Conservation (phyloP, 2,797 vertebrate genomes). For the Muscicapa comitata region DNA sequence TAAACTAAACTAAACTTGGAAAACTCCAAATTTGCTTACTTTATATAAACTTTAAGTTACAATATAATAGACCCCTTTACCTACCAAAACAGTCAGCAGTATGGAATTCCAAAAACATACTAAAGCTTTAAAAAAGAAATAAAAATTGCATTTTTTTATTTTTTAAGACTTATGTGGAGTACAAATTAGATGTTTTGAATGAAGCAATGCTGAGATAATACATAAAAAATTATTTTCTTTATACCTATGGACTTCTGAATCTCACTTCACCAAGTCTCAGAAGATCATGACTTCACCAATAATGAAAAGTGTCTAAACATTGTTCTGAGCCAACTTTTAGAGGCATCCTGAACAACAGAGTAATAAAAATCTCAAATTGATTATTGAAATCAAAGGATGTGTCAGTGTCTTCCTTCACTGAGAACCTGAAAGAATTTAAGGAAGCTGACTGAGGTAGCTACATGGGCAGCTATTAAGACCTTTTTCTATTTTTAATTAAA, state of each 20-base stretch:
- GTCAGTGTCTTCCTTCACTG: neutral
- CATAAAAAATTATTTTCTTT: neutral
- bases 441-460: neutral
- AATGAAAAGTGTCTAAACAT: neutral
- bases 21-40: neutral
- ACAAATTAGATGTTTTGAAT: neutral
- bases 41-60: neutral
- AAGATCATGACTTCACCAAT: neutral
- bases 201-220: neutral
- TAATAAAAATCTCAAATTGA: neutral
- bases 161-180: neutral
- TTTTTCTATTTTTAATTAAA: neutral
- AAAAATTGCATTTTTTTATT: neutral
- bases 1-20: neutral
- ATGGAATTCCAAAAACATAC: neutral
- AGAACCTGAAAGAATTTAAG: neutral
- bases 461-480: neutral
- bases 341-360: neutral
- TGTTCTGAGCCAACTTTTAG: neutral
- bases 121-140: neutral
- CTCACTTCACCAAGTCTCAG: neutral
- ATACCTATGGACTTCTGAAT: neutral
- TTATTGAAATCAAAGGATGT: neutral
- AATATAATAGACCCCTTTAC: neutral
- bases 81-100: neutral